Evolutionary conservation across 1,140 invertebrate species (phyloP), one percentile per base, ranked within the genome.

Genomic region (Drosophila orosa): DNA sequence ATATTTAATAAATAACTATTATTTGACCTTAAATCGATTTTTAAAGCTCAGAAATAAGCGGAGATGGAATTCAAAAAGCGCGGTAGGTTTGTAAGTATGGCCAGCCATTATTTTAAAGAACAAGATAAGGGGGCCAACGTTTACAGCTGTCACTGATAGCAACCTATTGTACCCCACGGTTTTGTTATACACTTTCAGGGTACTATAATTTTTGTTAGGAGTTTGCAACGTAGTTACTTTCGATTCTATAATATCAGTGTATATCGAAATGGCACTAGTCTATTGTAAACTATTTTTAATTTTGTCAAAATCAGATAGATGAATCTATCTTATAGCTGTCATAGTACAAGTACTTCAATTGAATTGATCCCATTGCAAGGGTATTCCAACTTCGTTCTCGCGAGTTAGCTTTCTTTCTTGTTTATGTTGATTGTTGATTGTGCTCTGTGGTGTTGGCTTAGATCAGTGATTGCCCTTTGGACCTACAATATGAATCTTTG

Each of bases 401-500:
- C 3, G 3, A 45, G 0, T 3, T 15, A 4, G 15, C 1, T 47
- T 47, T 1, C 2, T 10, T 27, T 27, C 24, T 0, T 24, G 12
- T 50, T 48, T 48, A 48, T 19, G 25, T 29, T 29, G 40, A 44
- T 45, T 33, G n/a, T 17, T 13, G 44, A 17, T 47, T 17, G 45
- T 7, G 31, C 47, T 63, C 33, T 12, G 22, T 71, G 61, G 68
- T 66, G 52, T 65, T 61, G 37, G 25, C 17, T 29, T 48, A 61
- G 75, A 55, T 83, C 74, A 50, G 47, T 52, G 17, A 19, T 19
- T 19, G 27, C 27, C 27, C 48, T 19, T 50, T 48, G 65, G 31
- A 63, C 35, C 42, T 80, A 74, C 66, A 85, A 80, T 85, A 78
- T 80, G 83, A 78, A 90, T 90, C 83, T 78, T 77, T 68, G 60